A percentile compares a stretch with the other conserved stretches of the same genome.
Conservation (phyloP, 1,140 invertebrate species). For the Drosophila ananassae region DNA sequence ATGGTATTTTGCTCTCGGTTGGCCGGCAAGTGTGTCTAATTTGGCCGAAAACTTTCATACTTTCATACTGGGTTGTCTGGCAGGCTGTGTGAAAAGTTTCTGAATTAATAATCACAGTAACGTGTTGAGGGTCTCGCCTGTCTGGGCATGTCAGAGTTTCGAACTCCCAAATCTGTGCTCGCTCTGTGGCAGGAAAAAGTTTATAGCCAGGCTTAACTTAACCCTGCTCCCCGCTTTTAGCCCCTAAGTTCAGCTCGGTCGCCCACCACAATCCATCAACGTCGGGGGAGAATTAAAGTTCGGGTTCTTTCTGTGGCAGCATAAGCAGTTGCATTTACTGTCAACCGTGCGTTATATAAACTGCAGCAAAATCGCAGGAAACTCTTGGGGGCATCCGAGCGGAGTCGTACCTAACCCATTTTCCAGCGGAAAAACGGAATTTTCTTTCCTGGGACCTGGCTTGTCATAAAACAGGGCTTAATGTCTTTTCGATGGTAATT, state of each 20-base stretch:
- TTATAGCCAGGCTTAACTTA: slow-evolving; percentile 37
- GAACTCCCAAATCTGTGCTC: slow-evolving; percentile 41
- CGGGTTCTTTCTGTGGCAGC: slow-evolving; percentile 28
- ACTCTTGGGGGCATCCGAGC: slow-evolving; percentile 10
- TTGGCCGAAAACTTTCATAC: slow-evolving; percentile 13
- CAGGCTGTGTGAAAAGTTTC: slow-evolving; percentile 53
- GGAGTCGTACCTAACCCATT: slow-evolving; percentile 57
- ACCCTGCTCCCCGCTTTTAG: neutral
- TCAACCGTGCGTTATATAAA: slow-evolving; percentile 33
- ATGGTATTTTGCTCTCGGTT: neutral
- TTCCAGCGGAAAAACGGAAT: slow-evolving; percentile 40
- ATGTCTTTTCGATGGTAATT: slow-evolving; percentile 69
- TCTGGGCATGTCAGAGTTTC: slow-evolving; percentile 14
- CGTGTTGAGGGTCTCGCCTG: slow-evolving; percentile 44
- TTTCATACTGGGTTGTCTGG: neutral
- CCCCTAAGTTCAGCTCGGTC: slow-evolving; percentile 18
- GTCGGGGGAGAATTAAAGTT: slow-evolving; percentile 47
- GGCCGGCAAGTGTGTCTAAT: slow-evolving; percentile 14
- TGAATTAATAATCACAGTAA: slow-evolving; percentile 61
- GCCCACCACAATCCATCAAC: slow-evolving; percentile 57
- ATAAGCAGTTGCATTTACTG: slow-evolving; percentile 44
- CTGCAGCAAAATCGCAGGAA: slow-evolving; percentile 14
- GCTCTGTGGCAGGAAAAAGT: slow-evolving; percentile 29
- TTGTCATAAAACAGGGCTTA: slow-evolving; percentile 46
- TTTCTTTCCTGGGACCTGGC: slow-evolving; percentile 40